Evolutionary conservation across 2,113 vertebrate species (phyloP).

Genomic region (Ia io): DNA sequence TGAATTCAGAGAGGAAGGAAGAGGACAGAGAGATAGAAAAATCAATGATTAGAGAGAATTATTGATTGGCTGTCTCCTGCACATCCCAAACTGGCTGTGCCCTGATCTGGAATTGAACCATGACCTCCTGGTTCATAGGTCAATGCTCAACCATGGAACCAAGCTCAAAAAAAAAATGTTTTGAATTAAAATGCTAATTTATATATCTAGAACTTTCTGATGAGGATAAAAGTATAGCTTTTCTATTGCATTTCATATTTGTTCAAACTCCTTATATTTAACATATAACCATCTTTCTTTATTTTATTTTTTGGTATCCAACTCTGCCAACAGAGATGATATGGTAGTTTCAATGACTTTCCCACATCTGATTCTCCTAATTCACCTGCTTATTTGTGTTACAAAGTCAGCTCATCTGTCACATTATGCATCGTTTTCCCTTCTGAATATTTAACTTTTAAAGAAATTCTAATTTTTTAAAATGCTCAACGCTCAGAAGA

Average conservation of each 20-base stretch:
- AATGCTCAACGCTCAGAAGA: slow-evolving; percentile 35
- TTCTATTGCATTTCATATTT: neutral
- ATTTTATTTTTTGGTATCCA: neutral
- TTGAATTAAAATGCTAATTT: neutral
- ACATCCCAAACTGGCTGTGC: no score
- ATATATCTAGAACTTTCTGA: neutral
- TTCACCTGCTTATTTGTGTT: slow-evolving; percentile 8
- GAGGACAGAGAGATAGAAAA: no score
- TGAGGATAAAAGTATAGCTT: neutral
- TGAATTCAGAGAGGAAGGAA: no score
- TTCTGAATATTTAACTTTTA: slow-evolving; percentile 37
- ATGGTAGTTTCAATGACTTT: neutral
- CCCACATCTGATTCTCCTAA: neutral
- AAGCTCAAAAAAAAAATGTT: neutral
- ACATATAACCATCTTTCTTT: neutral
- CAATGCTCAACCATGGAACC: no score
- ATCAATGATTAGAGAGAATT: no score
- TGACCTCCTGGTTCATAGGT: no score
- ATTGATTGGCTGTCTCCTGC: no score
- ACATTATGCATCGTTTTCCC: neutral
- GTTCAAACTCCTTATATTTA: neutral
- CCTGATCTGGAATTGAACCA: no score
- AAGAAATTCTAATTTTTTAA: slow-evolving; percentile 43
- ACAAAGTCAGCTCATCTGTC: neutral
- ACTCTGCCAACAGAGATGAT: neutral